Percentiles rank a stretch among this genome's conserved stretches.
Conservation (phyloP, 2,113 vertebrate species). For the Galemys pyrenaicus region DNA sequence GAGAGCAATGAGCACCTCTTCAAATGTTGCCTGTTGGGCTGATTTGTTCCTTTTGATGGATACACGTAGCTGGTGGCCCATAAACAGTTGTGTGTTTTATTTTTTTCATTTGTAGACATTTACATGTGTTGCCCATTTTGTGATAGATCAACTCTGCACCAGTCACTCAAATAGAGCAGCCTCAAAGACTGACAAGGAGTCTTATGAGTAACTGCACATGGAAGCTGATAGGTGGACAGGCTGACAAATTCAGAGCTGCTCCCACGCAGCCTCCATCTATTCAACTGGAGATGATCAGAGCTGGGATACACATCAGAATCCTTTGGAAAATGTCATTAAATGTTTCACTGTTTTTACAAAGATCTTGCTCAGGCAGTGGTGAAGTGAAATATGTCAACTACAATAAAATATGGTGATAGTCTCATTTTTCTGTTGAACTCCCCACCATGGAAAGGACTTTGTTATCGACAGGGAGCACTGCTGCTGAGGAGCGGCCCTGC, state of each 20-base stretch:
- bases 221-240: background rate
- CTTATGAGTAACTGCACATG: background rate
- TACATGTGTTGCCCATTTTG: background rate
- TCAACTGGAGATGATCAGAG: background rate
- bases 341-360: conserved; percentile 31
- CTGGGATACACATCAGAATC: background rate
- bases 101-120: conserved; percentile 38
- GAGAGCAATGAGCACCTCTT: background rate
- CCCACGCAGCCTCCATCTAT: background rate
- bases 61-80: background rate
- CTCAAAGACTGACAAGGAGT: background rate
- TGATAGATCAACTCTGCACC: background rate
- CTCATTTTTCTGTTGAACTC: conserved; percentile 49
- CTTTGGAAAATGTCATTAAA: conserved; percentile 47
- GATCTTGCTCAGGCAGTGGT: background rate
- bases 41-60: background rate
- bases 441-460: background rate
- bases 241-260: conserved; percentile 34
- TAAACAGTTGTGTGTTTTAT: background rate
- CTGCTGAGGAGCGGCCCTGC: background rate
- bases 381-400: conserved; percentile 44
- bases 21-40: background rate
- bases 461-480: background rate
- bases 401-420: conserved; percentile 14
- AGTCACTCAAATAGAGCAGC: background rate